A percentile compares a stretch with the other conserved stretches of the same genome.
Conservation (phyloP, 2,113 vertebrate genomes). For the Engystomops pustulosus region DNA sequence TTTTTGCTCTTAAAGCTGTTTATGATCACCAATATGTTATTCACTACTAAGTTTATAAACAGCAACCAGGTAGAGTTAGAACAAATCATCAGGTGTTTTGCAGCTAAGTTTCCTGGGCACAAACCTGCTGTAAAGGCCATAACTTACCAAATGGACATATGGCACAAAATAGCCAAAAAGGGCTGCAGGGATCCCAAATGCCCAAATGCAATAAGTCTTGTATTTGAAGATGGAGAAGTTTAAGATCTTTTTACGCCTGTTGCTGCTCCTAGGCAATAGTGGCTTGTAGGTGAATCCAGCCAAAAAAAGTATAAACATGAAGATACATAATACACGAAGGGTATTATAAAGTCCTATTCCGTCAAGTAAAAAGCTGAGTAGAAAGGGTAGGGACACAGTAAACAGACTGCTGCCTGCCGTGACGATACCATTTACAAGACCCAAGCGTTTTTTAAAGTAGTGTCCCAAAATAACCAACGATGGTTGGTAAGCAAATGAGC, state of each 20-base stretch:
- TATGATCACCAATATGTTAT: no score
- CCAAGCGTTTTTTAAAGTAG: constrained; percentile 95
- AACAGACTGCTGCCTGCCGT: constrained; percentile 94
- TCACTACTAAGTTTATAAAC: no score
- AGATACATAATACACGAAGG: constrained; percentile 81
- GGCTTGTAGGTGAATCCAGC: constrained; percentile 91
- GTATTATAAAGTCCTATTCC: constrained; percentile 76
- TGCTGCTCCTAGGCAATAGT: constrained; percentile 68
- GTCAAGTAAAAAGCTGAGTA: constrained; percentile 74
- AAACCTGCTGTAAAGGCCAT: neutral
- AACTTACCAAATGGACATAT: constrained; percentile 95
- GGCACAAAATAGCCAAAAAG: constrained; percentile 98
- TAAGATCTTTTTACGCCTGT: constrained; percentile 78
- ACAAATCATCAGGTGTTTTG: no score
- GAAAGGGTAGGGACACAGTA: constrained; percentile 86
- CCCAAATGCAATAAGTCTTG: constrained; percentile 90
- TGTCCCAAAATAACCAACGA: constrained; percentile 95
- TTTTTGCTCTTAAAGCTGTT: no score
- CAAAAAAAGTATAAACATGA: constrained; percentile 89
- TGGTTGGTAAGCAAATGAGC: constrained; percentile 96
- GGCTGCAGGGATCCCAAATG: constrained; percentile 88
- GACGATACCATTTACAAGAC: constrained; percentile 94
- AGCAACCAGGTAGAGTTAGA: no score
- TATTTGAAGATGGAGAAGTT: constrained; percentile 91
- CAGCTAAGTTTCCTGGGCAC: no score